Base-by-base conservation (phyloP, 2,797 vertebrate genomes). In the Euthynnus affinis region DNA sequence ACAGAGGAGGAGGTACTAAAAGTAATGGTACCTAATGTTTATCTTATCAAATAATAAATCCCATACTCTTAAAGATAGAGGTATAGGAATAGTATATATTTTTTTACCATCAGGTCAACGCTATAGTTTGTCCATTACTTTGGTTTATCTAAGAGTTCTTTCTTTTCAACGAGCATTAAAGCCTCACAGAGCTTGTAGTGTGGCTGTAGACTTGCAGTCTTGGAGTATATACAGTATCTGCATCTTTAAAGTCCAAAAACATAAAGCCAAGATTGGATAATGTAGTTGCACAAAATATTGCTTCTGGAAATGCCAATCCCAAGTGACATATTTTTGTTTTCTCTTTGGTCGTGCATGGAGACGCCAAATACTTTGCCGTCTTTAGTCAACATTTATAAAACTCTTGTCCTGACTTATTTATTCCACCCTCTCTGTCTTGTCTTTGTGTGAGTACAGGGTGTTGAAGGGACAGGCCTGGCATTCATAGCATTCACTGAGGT, bases 401-500 rank as follows among this genome's bases (percentile, higher is more conserved):
- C 6, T 15, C 2, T 48, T 66, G 3, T 61, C 65, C 10, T n/a
- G n/a, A 44, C 15, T 12, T 55, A 5, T 32, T 65, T 37, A n/a
- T 32, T 62, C 40, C 57, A 3, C 48, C 3, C 44, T 56, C 48
- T 59, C 29, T 57, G 37, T 67, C 13, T 48, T 15, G 67, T 34
- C 3, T 71, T 52, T 78, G 42, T 78, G 3, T 79, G 62, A 27
- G 3, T 10, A 5, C 61, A 99, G 98, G 97, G 98, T 0, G 96
- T 99, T 57, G 98, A 99, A 84, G 98, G 98, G 15, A 99, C 98
- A 1, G 98, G 98, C 10, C 93, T 99, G 88, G 98, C 98, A 6
- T 99, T 99, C 88, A 99, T 99, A 76, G 97, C 98, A 1, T 99
- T 99, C 89, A 99, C 98, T 0, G 98, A 99, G 94, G 98, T 98